Evolutionary conservation across 2,888 invertebrate genomes (phyloP), one percentile per base, ranked within the genome.

Genomic region (Sphecodes monilicornis): DNA sequence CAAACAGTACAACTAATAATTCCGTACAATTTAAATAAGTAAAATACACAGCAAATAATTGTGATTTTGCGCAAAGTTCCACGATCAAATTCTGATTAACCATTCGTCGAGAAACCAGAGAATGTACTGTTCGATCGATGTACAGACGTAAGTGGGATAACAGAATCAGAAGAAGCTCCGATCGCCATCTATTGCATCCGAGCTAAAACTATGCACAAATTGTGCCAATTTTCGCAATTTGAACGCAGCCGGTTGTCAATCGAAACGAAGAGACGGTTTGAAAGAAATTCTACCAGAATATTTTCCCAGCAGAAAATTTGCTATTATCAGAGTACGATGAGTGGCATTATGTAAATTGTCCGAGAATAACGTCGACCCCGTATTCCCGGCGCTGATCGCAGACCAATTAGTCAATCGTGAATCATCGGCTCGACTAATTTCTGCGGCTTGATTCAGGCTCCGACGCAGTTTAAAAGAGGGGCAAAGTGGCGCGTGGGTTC

Each of bases 401-500:
- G 71, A 39, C 74, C 79, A 85, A 84, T 85, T 84, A 77, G 75
- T 80, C 80, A 60, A 71, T 36, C 29, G 16, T 80, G 85, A 84
- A 54, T 85, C 85, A 84, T 80, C 69, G 29, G 54, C 22, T n/a
- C 32, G 39, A 41, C 39, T n/a, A 16, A 18, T 22, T 66, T 22
- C 39, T 39, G 13, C 36, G 39, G 26, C 57, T 79, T 43, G 29
- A 71, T 68, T 76, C 74, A 69, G 50, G 50, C 78, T 50, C 22
- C 46, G 32, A 36, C 22, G 68, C 41, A 36, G 32, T 11, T 54
- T 4, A 39, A 60, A 60, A 60, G 32, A 13, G 39, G 43, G 36
- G 29, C 70, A 70, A 76, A 71, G 26, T 46, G 46, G 2, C 46
- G 80, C 80, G 86, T 85, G 84, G 86, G 88, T 88, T 88, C 84